Base-by-base conservation (phyloP, 2,888 invertebrate species). In the Hirtodrosophila histrioides region DNA sequence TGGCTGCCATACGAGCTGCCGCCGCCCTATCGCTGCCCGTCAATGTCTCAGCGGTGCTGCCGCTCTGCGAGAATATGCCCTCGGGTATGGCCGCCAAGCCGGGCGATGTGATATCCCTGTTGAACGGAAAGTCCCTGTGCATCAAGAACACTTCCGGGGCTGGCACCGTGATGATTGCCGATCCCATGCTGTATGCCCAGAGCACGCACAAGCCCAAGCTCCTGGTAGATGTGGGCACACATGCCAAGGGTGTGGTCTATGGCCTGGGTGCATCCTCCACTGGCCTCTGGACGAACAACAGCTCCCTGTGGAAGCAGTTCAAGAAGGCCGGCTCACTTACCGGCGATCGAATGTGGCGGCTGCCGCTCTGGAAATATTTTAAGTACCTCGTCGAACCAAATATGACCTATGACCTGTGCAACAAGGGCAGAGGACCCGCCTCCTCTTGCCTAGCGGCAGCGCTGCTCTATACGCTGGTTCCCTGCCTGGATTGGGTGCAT, bases 111-210 rank as follows among this genome's bases (percentile, higher is more conserved):
- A 82, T 92, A 1, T 90, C 90, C 6, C 78, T 91, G 10, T 66
- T 93, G 74, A 94, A 93, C 86, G 94, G 94, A 0, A 69, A 93
- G 71, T 91, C 94, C 88, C 12, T 91, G 61, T 78, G 89, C 29
- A 80, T 92, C 5, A 67, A 46, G 31, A 93, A 91, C 92, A 93
- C 90, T 0, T 95, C 96, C 70, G 94, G 94, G 11, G 96, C 96
- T 68, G 97, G 96, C 0, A 92, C 96, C 9, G 92, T 97, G 0
- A 93, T 95, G 27, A 91, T 97, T 70, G 96, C 96, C 1, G 97
- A 97, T 92, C 96, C 96, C 17, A 91, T 97, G 43, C 93, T 94
- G 24, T 96, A 96, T 90, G 95, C 96, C 1, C 94, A 95, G 71
- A 93, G 93, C 90, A 93, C 66, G 90, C 92, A 92, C 61, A 93